A percentile compares a stretch with the other conserved stretches of the same genome.
phyloP scores from a whole-genome alignment of 2,797 vertebrate genomes.

The Psittacula echo region DNA sequence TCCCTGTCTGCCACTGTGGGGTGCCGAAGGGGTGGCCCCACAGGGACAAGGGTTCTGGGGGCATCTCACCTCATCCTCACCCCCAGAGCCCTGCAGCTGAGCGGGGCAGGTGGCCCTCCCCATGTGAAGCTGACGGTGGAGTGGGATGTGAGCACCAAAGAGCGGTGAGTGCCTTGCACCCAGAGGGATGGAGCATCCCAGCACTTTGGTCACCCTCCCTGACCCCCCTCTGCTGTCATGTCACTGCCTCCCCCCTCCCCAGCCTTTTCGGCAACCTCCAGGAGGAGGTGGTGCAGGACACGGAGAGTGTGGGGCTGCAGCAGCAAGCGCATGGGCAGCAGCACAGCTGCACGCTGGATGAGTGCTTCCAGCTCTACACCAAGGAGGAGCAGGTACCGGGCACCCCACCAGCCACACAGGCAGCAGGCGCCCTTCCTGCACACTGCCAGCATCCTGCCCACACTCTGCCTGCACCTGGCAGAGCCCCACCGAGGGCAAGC shows the following conservation, averaged over 20 bases:
- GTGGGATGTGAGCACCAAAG: conserved; percentile 88
- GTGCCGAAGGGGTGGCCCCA: background rate
- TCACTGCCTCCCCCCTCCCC: background rate
- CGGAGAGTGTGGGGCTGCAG: conserved; percentile 86
- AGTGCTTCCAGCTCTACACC: conserved; percentile 95
- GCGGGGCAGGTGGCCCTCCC: conserved; percentile 82
- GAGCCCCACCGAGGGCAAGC: fast-evolving
- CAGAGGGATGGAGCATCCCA: background rate
- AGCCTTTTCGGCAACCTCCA: conserved; percentile 91
- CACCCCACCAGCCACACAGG: background rate
- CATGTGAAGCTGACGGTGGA: conserved; percentile 89
- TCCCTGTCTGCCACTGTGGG: fast-evolving
- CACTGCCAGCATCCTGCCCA: background rate
- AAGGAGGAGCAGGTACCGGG: conserved; percentile 93
- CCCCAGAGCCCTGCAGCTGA: conserved; percentile 85
- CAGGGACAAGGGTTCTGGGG: fast-evolving
- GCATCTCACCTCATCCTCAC: background rate
- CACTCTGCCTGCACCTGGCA: background rate
- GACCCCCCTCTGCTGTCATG: fast-evolving
- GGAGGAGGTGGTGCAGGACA: conserved; percentile 89
- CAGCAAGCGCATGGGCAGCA: conserved; percentile 89
- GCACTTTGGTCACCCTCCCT: background rate
- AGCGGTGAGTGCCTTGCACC: conserved; percentile 80
- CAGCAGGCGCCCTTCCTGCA: background rate
- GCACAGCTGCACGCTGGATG: conserved; percentile 88